Base-by-base conservation (phyloP, 1,140 invertebrate species). In the Ceratosolen fusciceps region DNA sequence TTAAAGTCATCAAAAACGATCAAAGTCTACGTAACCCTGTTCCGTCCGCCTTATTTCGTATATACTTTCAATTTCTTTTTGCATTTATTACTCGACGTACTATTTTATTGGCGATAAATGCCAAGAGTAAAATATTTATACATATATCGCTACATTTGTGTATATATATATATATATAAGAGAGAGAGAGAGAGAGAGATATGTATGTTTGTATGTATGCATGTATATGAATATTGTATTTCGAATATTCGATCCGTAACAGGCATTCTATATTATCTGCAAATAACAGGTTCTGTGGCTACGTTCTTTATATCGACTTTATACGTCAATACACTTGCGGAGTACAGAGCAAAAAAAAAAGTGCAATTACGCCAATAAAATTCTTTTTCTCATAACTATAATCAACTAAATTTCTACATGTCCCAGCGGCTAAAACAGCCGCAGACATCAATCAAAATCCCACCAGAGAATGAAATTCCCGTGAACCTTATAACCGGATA, bases 271-370 rank as follows among this genome's bases (percentile, higher is more conserved):
- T 43, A 34, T 19, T 19, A 12, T 47, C 52, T 49, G 70, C 43
- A 56, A 39, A 71, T 77, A 78, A 78, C 65, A 73, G 70, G 47
- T 67, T 79, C 67, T 73, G 68, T 39, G n/a, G 67, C 39, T 77
- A 29, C 21, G 52, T 56, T 72, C 43, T 72, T 78, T 72, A 78
- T 52, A 56, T 52, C 47, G 39, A 34, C 26, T 62, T 26, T 16
- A 65, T 37, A 65, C 31, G 60, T 65, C 60, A 37, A 65, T 65
- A 65, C 16, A 65, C 34, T 65, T n/a, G 31, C 2, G 31, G 14
- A n/a, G n/a, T 37, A n/a, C n/a, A n/a, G n/a, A n/a, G n/a, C n/a
- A n/a, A 65, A 65, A 65, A 65, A 26, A 60, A 29, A 37, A 65
- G 60, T 65, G 16, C 54, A 62, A 72, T 78, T 60, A 62, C 56